Conservation (phyloP, 64 coral and sea anemone genomes). For the Acropora tenuis region DNA sequence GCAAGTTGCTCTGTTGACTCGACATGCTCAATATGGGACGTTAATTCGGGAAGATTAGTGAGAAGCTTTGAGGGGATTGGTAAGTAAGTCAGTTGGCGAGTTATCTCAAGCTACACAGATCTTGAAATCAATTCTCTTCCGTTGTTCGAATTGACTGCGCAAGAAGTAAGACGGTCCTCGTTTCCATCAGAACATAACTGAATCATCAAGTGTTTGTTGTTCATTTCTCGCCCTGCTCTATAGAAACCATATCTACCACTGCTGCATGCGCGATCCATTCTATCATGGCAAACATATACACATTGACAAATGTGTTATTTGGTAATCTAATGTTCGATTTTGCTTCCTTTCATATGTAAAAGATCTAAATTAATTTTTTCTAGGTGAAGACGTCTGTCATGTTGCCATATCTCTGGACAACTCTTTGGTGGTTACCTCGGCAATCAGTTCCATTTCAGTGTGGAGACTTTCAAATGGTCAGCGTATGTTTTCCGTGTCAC, state of each 20-base stretch:
- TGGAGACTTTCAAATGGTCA: conserved; percentile 84
- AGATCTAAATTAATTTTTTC: background rate
- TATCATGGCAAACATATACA: too few species aligned
- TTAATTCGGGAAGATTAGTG: conserved; percentile 76
- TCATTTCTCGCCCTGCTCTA: too few species aligned
- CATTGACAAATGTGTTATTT: too few species aligned
- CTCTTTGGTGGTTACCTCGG: conserved; percentile 66
- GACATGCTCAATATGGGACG: conserved; percentile 77
- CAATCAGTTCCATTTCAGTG: conserved; percentile 41
- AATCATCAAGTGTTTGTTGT: too few species aligned
- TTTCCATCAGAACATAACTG: too few species aligned
- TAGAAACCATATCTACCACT: too few species aligned
- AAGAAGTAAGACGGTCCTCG: too few species aligned
- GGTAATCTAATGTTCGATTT: background rate
- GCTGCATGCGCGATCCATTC: too few species aligned
- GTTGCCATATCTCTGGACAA: conserved; percentile 65
- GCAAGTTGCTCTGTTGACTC: conserved; percentile 68
- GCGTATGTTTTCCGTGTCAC: conserved; percentile 57
- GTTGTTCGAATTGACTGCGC: too few species aligned
- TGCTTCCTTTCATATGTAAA: background rate
- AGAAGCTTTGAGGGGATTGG: conserved; percentile 66
- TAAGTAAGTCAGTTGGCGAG: conserved; percentile 15
- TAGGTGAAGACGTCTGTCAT: conserved; percentile 60
- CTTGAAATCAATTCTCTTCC: too few species aligned
- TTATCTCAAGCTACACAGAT: background rate